These are phyloP conservation scores for Brienomyrus longianalis DNA, from an alignment of 2,113 vertebrate genomes.

Conservation along the genomic window DNA sequence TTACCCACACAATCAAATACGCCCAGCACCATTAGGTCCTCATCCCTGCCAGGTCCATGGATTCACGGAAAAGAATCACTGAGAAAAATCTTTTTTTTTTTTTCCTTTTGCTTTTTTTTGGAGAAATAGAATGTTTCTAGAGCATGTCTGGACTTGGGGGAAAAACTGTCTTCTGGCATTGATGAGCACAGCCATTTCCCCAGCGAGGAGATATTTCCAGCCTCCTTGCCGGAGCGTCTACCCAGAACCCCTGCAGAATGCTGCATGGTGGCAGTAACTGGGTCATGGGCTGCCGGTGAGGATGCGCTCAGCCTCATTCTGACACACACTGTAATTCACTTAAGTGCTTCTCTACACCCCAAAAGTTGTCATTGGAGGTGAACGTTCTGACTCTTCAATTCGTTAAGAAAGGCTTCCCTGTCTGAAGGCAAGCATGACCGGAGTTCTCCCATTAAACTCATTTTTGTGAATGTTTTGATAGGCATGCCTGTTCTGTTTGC, in stretches of 20 bases:
- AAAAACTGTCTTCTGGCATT: slow-evolving; percentile 33
- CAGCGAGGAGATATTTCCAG: slow-evolving; percentile 38
- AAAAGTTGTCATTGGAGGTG: background rate
- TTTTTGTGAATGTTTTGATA: background rate
- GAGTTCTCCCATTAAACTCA: background rate
- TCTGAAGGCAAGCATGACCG: background rate
- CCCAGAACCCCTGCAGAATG: slow-evolving; percentile 23
- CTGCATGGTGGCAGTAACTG: slow-evolving; percentile 23
- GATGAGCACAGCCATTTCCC: slow-evolving; percentile 39
- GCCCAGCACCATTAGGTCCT: background rate
- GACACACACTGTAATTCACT: slow-evolving; percentile 29
- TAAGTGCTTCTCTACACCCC: slow-evolving; percentile 28
- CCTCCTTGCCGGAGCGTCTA: slow-evolving; percentile 25
- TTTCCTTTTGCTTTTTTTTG: slow-evolving; percentile 23
- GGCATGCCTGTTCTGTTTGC: background rate
- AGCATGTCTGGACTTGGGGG: slow-evolving; percentile 33
- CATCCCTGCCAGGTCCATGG: background rate
- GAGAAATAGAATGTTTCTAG: slow-evolving; percentile 35
- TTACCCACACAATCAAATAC: background rate
- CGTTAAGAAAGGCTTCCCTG: background rate
- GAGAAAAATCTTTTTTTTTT: slow-evolving; percentile 19
- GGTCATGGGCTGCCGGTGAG: slow-evolving; percentile 27
- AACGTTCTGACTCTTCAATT: slow-evolving; percentile 7
- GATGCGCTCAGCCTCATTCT: slow-evolving; percentile 19
- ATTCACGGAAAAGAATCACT: background rate